Conservation (phyloP, 1,140 invertebrate genomes). For the Brachionus paranguensis region DNA sequence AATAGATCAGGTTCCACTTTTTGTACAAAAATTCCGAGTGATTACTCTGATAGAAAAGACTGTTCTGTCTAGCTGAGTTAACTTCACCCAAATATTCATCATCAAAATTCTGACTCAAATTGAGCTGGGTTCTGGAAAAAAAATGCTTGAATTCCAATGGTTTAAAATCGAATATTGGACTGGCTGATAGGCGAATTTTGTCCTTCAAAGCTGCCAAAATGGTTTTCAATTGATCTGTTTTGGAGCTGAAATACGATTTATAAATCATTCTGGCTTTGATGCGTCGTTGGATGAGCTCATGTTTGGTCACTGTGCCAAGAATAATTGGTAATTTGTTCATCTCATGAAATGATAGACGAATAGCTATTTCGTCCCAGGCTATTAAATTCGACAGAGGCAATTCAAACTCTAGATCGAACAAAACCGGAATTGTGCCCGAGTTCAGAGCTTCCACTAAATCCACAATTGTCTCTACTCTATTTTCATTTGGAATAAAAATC, state of each 20-base stretch:
- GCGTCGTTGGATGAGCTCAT: background rate
- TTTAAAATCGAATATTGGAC: background rate
- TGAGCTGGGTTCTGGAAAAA: background rate
- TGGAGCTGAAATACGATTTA: background rate
- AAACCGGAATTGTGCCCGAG: background rate
- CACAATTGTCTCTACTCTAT: background rate
- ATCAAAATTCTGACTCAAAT: background rate
- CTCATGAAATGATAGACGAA: background rate
- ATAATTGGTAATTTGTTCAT: background rate
- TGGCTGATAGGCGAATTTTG: background rate
- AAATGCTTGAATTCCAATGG: background rate
- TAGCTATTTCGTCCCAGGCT: background rate
- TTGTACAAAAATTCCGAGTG: background rate
- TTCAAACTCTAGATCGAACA: slow-evolving; percentile 1
- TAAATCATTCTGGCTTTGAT: background rate
- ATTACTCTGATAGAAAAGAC: background rate
- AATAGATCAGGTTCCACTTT: slow-evolving; percentile 3
- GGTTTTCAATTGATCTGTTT: background rate
- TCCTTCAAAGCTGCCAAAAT: background rate
- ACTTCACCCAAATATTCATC: slow-evolving; percentile 4
- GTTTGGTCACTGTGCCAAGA: background rate
- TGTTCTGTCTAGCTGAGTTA: background rate
- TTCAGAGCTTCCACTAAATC: background rate
- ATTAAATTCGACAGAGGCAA: background rate
- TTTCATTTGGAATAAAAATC: background rate